A percentile compares a stretch with the other conserved stretches of the same genome.
Conservation (phyloP, 2,113 vertebrate species). For the Microtus pennsylvanicus region DNA sequence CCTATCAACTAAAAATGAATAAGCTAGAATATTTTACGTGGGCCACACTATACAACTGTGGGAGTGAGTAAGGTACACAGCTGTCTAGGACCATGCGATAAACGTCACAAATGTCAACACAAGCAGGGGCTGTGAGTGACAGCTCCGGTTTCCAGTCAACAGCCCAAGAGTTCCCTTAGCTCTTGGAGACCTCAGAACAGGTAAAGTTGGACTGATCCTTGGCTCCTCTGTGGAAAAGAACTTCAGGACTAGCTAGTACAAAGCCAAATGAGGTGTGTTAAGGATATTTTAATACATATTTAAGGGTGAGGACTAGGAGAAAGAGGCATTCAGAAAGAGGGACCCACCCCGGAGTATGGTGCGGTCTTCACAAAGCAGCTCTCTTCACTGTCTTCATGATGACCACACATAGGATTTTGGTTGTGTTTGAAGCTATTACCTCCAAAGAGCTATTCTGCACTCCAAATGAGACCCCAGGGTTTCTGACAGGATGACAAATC, state of each 20-base stretch:
- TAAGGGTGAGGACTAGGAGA: not conserved
- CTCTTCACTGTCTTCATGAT: not conserved
- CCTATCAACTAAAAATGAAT: not conserved
- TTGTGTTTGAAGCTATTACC: not conserved
- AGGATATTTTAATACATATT: not conserved
- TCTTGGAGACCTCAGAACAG: not conserved
- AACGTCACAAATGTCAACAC: not conserved
- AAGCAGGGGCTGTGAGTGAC: not conserved
- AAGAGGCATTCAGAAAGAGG: not conserved
- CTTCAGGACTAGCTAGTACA: not conserved
- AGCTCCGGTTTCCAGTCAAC: no score
- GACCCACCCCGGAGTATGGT: not conserved
- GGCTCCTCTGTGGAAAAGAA: not conserved
- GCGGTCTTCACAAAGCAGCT: not conserved
- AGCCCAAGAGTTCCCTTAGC: not conserved
- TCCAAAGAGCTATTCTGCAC: not conserved
- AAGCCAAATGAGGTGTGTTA: not conserved
- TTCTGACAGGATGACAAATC: not conserved
- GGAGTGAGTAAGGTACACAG: not conserved
- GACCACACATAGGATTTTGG: not conserved
- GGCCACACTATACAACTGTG: not conserved
- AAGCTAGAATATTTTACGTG: not conserved
- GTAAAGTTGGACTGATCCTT: not conserved
- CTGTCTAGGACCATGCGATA: not conserved
- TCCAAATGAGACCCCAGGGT: not conserved